Base-by-base conservation (phyloP, 2,888 invertebrate genomes). In the Prenolepis imparis region DNA sequence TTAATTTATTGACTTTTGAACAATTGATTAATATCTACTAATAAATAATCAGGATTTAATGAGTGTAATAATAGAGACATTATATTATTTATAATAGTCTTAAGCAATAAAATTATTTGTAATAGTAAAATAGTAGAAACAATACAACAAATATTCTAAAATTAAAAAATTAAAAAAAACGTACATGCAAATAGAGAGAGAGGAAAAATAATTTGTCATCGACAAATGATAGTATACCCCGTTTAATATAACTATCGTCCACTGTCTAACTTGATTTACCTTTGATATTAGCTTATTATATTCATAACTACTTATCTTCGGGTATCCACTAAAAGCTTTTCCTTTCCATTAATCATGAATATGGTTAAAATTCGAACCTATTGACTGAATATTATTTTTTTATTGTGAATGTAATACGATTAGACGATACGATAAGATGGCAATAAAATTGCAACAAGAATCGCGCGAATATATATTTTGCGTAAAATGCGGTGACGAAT, bases 381-480 rank as follows among this genome's bases (percentile, higher is more conserved):
- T 93, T 88, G 94, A 94, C 93, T 93, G 93, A 94, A 92, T 93
- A 93, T 94, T 94, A 94, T 94, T 94, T 93, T 94, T 94, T 90
- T 92, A 92, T 91, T 70, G 44, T 85, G 89, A 67, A 89, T 91
- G 85, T 89, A 88, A 89, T 89, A 85, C 81, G 84, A 85, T 86
- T 88, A 88, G 64, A 85, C 52, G 24, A 67, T 57, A 57, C 3
- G 36, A 82, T 59, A 63, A n/a, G 24, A 59, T 32, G 55, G 24
- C 64, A 55, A 63, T 64, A 64, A 55, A 66, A 64, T 73, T 70
- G 63, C 44, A 52, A 28, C 12, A 15, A 24, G 21, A 75, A 77
- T 21, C 36, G 66, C 82, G 66, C 66, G 61, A 67, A 82, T 75
- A 44, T 75, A 82, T 75, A 82, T 82, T 77, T 75, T 77, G 24